These are phyloP conservation scores for Lepidocolaptes lacrymiger DNA, from an alignment of 2,797 vertebrate species.

Conservation along the genomic window DNA sequence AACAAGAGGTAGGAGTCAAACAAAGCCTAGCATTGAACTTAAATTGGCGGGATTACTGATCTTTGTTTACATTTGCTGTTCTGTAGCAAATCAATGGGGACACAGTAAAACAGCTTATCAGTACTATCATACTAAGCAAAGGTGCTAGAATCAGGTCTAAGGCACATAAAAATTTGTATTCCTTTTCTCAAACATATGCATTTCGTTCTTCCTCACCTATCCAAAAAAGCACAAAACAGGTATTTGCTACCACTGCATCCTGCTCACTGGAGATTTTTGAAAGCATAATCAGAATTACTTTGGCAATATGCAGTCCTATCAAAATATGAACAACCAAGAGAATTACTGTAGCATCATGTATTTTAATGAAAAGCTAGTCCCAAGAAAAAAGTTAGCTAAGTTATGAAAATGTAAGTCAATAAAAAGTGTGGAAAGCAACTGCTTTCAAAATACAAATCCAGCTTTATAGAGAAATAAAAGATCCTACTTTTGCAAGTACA, in stretches of 20 bases:
- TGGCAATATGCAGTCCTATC: not conserved
- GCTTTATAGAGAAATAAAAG: not conserved
- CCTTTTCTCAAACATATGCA: not conserved
- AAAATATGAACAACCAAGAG: not conserved
- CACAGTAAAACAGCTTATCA: not conserved
- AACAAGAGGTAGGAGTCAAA: conserved; percentile 39
- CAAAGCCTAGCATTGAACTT: conserved; percentile 11
- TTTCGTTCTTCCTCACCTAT: not conserved
- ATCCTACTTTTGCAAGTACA: not conserved
- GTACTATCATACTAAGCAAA: not conserved
- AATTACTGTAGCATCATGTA: not conserved
- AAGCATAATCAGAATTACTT: not conserved
- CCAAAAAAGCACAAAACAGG: not conserved
- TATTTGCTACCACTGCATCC: not conserved
- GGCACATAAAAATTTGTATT: not conserved
- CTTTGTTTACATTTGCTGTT: conserved; percentile 59
- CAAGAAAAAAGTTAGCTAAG: not conserved
- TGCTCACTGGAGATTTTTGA: not conserved
- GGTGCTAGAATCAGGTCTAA: not conserved
- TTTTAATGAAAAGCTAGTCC: not conserved
- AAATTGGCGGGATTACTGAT: conserved; percentile 34
- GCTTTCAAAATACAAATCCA: not conserved
- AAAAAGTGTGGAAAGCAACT: not conserved
- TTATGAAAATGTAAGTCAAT: not conserved
- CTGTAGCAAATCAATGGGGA: not conserved